Evolutionary conservation across 2,888 invertebrate species (phyloP), one percentile per base, ranked within the genome.

Genomic region (Campoplex capitator): DNA sequence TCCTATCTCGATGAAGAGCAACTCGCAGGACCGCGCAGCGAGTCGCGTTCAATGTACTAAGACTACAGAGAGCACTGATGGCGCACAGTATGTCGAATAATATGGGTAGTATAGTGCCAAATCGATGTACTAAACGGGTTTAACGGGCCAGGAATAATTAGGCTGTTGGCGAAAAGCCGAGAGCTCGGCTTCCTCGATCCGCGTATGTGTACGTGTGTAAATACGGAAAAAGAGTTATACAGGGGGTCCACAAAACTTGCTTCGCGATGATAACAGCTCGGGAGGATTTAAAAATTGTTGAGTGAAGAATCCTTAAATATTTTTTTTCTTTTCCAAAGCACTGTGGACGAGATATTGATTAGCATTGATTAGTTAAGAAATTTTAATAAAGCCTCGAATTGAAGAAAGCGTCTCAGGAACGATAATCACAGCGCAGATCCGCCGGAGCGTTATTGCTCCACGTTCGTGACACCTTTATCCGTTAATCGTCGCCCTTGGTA

Each of bases 101-200:
- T 92, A 90, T 91, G 89, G 90, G 89, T 86, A 87, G 88, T 88
- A 62, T 62, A 91, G 92, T 90, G 91, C 90, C 89, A 92, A 93
- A 92, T 92, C 92, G 91, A 93, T 93, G 91, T 89, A 90, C 91
- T 93, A 93, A 93, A 93, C 91, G 93, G 90, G 92, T 90, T 93
- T 91, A 93, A 93, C 92, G 92, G 92, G 89, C 90, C 91, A 92
- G 90, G 93, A 92, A 93, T 93, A 93, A 93, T 93, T 93, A 93
- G 92, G 91, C 90, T 92, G 90, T 92, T 93, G 93, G 93, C 93
- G 91, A 85, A 88, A 88, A 89, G 93, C 93, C 93, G 91, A 93
- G 91, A 86, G 84, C 86, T 83, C 73, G n/a, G 70, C 79, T 18
- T 88, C 88, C 89, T 88, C 89, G 90, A 91, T 48, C 28, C 35